Evolutionary conservation across 1,140 invertebrate species (phyloP).

Genomic region (Hycleus cichorii): DNA sequence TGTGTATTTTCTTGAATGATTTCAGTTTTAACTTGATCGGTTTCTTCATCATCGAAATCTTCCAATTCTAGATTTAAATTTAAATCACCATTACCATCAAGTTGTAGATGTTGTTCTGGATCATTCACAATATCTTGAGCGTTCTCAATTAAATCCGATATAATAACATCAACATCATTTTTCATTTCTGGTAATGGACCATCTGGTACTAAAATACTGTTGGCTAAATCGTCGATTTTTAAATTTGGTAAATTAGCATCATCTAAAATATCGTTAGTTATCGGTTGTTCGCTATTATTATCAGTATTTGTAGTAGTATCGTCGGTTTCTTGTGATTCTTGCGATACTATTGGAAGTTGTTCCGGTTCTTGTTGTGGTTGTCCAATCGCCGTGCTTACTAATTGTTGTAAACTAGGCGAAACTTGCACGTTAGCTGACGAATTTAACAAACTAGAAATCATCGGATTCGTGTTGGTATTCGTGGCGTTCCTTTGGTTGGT

Average conservation of each 20-base stretch:
- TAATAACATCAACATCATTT: constrained; percentile 39
- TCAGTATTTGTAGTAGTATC: not conserved
- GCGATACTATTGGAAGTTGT: constrained; percentile 16
- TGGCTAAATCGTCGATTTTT: constrained; percentile 38
- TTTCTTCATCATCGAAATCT: constrained; percentile 34
- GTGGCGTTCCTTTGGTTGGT: constrained; percentile 28
- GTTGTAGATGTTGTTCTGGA: constrained; percentile 37
- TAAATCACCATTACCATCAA: constrained; percentile 37
- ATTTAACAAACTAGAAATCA: constrained; percentile 50
- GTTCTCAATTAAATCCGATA: constrained; percentile 39
- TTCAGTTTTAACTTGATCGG: constrained; percentile 19
- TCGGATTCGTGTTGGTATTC: constrained; percentile 40
- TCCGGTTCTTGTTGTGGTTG: constrained; percentile 35
- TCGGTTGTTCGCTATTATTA: constrained; percentile 13
- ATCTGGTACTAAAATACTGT: constrained; percentile 34
- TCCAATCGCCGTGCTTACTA: constrained; percentile 40
- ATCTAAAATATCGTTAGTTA: constrained; percentile 29
- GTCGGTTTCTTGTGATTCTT: constrained; percentile 1
- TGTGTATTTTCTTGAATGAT: constrained; percentile 12
- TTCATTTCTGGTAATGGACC: constrained; percentile 38
- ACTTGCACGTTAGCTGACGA: constrained; percentile 44
- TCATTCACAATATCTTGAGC: constrained; percentile 36
- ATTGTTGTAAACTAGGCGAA: constrained; percentile 42
- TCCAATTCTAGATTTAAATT: constrained; percentile 37
- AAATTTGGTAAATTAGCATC: constrained; percentile 33